Evolutionary conservation across 1,140 invertebrate genomes (phyloP).

Genomic region (Calliopsis andreniformis): DNA sequence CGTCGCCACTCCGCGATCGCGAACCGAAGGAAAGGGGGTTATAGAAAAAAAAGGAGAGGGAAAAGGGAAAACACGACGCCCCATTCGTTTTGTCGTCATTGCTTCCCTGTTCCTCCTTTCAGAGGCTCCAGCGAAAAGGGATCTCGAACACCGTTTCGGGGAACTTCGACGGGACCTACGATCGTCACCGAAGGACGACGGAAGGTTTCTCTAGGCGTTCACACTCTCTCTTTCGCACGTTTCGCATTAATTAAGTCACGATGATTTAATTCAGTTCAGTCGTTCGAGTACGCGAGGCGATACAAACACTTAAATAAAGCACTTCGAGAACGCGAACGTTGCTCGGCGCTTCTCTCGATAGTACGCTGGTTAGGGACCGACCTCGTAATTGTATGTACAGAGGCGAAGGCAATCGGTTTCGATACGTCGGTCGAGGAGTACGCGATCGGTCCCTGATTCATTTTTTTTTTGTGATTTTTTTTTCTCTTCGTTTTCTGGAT

Average conservation of each 20-base stretch:
- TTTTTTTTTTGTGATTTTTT: background rate
- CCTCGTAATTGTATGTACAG: background rate
- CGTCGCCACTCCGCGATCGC: background rate
- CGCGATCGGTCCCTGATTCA: background rate
- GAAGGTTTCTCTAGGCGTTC: background rate
- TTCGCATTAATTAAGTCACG: constrained; percentile 21
- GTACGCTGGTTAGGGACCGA: background rate
- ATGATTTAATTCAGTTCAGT: constrained; percentile 11
- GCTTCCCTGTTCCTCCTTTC: background rate
- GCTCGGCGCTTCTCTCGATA: background rate
- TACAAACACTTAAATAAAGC: constrained; percentile 1
- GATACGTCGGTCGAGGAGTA: constrained; percentile 1
- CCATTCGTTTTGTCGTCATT: background rate
- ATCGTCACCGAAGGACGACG: background rate
- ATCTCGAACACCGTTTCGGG: background rate
- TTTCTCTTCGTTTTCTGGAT: background rate
- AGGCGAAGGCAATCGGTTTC: constrained; percentile 20
- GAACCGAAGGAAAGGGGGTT: background rate
- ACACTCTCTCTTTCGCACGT: background rate
- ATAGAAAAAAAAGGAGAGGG: background rate
- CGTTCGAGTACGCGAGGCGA: constrained; percentile 11
- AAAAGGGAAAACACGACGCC: constrained; percentile 16
- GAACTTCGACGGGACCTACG: background rate
- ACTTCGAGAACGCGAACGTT: constrained; percentile 5
- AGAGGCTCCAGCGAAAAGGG: background rate